phyloP scores from a whole-genome alignment of 2,797 vertebrate species.

The Enoplosus armatus region DNA sequence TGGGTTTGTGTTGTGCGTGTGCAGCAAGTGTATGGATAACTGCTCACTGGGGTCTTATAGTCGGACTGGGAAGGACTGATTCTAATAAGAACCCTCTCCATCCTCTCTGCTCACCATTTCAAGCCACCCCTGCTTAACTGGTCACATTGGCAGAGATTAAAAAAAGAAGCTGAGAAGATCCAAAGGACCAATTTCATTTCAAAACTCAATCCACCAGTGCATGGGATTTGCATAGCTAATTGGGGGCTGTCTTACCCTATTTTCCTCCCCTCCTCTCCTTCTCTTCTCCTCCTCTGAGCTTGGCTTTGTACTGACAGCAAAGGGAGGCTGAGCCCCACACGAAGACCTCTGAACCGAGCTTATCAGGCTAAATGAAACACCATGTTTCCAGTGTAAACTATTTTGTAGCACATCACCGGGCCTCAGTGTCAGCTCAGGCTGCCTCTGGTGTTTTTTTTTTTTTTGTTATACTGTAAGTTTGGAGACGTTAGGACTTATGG shows the following conservation, averaged over 20 bases:
- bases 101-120: constrained; percentile 67
- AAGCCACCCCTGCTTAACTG: constrained; percentile 68
- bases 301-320: constrained; percentile 84
- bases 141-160: constrained; percentile 74
- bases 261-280: constrained; percentile 19
- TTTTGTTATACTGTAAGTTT: not conserved
- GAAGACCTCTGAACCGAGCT: constrained; percentile 82
- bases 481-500: constrained; percentile 34
- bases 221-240: constrained; percentile 88
- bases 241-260: constrained; percentile 70
- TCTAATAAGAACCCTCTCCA: constrained; percentile 77
- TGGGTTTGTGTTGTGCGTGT: constrained; percentile 33
- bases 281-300: constrained; percentile 65
- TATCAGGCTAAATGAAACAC: constrained; percentile 82
- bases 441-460: constrained; percentile 13
- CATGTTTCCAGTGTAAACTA: constrained; percentile 78
- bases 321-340: constrained; percentile 74
- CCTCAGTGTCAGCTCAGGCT: constrained; percentile 64
- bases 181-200: constrained; percentile 84
- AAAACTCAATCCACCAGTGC: constrained; percentile 77
- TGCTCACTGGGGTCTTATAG: constrained; percentile 62
- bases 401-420: constrained; percentile 65
- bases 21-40: constrained; percentile 60
- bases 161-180: constrained; percentile 73
- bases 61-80: constrained; percentile 46